Percentiles rank a stretch among this genome's conserved stretches.
Conservation (phyloP, 2,113 vertebrate genomes). For the Thermophis baileyi region DNA sequence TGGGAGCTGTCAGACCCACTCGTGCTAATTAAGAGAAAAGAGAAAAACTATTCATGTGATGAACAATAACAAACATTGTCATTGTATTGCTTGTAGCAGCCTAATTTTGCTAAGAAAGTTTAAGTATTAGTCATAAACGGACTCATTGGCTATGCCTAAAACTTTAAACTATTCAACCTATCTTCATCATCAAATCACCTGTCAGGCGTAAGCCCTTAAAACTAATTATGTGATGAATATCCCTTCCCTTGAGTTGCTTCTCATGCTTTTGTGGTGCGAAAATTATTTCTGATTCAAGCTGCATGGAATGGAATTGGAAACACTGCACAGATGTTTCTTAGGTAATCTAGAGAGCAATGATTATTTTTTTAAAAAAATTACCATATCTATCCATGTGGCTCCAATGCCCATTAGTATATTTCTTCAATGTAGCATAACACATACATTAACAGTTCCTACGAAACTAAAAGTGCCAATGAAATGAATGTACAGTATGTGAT, state of each 20-base stretch:
- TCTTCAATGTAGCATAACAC: neutral
- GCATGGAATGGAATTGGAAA: neutral
- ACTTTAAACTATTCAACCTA: neutral
- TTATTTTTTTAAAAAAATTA: neutral
- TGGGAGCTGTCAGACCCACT: constrained; percentile 87
- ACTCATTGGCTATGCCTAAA: neutral
- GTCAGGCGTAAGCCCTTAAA: neutral
- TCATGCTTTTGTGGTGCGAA: neutral
- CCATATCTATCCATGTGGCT: neutral
- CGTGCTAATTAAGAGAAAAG: constrained; percentile 69
- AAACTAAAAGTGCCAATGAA: neutral
- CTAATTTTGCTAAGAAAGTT: neutral
- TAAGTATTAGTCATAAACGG: neutral
- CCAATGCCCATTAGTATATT: neutral
- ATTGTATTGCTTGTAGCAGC: neutral
- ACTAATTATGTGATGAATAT: neutral
- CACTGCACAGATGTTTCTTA: neutral
- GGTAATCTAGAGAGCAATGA: neutral
- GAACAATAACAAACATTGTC: neutral
- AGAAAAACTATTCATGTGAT: constrained; percentile 5
- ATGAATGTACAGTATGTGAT: neutral
- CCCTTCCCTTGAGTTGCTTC: neutral
- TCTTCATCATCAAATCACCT: neutral
- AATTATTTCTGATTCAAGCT: neutral
- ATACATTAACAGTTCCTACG: neutral